Evolutionary conservation across 2,797 vertebrate genomes (phyloP).

Genomic region (Brotula barbata): DNA sequence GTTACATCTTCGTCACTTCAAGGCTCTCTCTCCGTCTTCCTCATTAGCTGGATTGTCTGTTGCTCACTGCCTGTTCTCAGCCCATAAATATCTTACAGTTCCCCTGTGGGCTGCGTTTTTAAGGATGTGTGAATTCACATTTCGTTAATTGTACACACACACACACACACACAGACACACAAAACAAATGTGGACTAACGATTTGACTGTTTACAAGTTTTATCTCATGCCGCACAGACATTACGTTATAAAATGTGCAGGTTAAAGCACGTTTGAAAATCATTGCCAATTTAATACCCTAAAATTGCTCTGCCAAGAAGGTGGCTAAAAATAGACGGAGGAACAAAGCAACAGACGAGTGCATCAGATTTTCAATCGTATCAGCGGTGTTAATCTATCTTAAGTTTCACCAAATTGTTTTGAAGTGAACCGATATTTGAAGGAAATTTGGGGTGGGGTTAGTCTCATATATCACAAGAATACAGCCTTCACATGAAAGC

Average conservation of each 20-base stretch:
- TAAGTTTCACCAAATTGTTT: constrained; percentile 22
- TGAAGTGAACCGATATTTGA: constrained; percentile 19
- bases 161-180: constrained; percentile 3
- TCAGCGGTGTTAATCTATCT: constrained; percentile 21
- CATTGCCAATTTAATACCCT: constrained; percentile 1
- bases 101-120: neutral
- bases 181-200: neutral
- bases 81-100: constrained; percentile 16
- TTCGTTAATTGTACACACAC: neutral
- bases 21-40: constrained; percentile 11
- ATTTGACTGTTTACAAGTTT: neutral
- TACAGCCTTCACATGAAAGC: constrained; percentile 51
- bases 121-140: constrained; percentile 2
- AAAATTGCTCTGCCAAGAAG: constrained; percentile 7
- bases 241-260: neutral
- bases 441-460: constrained; percentile 15
- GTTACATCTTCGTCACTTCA: constrained; percentile 26
- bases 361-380: constrained; percentile 21
- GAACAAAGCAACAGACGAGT: constrained; percentile 4
- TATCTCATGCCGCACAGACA: neutral
- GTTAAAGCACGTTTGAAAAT: constrained; percentile 7
- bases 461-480: constrained; percentile 38
- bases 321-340: constrained; percentile 20
- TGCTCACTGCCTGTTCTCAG: neutral
- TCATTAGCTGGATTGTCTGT: constrained; percentile 25